Percentiles rank a stretch among this genome's conserved stretches.
phyloP scores from a whole-genome alignment of 2,888 invertebrate species.

The Melieria crassipennis region DNA sequence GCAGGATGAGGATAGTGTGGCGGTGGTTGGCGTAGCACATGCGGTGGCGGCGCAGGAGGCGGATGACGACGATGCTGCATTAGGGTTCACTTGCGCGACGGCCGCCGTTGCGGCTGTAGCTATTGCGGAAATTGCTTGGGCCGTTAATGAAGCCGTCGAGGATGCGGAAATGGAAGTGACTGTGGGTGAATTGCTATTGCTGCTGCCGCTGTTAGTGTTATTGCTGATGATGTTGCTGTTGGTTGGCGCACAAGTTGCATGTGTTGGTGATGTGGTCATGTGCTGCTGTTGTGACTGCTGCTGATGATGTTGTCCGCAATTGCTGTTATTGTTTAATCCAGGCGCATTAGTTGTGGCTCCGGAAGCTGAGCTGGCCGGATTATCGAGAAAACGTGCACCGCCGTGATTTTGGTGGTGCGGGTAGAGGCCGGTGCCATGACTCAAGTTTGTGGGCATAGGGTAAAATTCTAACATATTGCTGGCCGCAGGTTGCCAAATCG shows the following conservation, averaged over 20 bases:
- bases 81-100: constrained; percentile 1
- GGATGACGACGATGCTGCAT: constrained; percentile 19
- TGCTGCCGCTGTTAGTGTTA: constrained; percentile 40
- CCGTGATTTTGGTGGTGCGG: constrained; percentile 56
- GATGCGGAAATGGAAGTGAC: constrained; percentile 34
- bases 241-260: constrained; percentile 44
- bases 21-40: constrained; percentile 36
- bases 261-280: constrained; percentile 49
- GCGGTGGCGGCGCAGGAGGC: constrained; percentile 35
- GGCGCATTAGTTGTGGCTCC: constrained; percentile 33
- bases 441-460: constrained; percentile 64
- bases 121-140: constrained; percentile 47
- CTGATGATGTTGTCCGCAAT: constrained; percentile 41
- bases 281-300: constrained; percentile 41
- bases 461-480: constrained; percentile 62
- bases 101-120: constrained; percentile 39
- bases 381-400: constrained; percentile 61
- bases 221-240: constrained; percentile 41
- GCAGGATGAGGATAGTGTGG: constrained; percentile 33
- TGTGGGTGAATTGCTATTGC: constrained; percentile 25
- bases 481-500: not conserved
- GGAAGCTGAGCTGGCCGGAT: constrained; percentile 44
- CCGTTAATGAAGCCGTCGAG: constrained; percentile 49
- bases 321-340: constrained; percentile 41
- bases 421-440: constrained; percentile 59